Percentiles rank a stretch among this genome's conserved stretches.
Conservation (phyloP, 2,113 vertebrate species). For the Brachypodius melanocephalos region DNA sequence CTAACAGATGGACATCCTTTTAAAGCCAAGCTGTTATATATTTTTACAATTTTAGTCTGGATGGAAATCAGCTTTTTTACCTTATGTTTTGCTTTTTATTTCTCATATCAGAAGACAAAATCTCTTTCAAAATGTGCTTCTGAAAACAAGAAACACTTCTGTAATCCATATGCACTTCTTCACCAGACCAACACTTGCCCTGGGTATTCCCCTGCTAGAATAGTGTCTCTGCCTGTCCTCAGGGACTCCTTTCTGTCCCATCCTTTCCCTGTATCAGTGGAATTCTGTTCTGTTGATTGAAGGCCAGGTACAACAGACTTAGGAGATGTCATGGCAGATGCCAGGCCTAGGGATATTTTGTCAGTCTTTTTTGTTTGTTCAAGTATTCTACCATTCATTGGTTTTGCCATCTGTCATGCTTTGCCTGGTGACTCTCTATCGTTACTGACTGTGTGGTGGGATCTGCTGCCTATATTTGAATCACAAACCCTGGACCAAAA, state of each 20-base stretch:
- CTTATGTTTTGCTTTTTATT: background rate
- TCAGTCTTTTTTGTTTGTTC: background rate
- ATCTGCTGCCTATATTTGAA: background rate
- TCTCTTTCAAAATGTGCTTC: background rate
- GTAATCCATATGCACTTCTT: background rate
- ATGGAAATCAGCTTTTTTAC: constrained; percentile 1
- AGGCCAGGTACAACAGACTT: constrained; percentile 21
- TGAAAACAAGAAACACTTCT: background rate
- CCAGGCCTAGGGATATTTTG: constrained; percentile 4
- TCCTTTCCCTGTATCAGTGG: background rate
- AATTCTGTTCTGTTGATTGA: background rate
- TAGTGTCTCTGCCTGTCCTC: background rate
- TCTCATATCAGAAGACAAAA: background rate
- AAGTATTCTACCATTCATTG: background rate
- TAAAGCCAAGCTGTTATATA: constrained; percentile 1
- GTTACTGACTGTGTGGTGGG: background rate
- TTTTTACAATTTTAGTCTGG: constrained; percentile 1
- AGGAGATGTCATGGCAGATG: constrained; percentile 23
- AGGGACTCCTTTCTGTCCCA: background rate
- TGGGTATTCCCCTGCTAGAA: background rate
- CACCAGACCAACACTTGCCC: background rate
- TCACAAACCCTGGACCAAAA: background rate
- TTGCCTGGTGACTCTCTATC: background rate
- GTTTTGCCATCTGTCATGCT: constrained; percentile 22
- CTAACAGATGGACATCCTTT: constrained; percentile 6